Conservation (phyloP, 2,113 vertebrate genomes). For the Quiscalus mexicanus region DNA sequence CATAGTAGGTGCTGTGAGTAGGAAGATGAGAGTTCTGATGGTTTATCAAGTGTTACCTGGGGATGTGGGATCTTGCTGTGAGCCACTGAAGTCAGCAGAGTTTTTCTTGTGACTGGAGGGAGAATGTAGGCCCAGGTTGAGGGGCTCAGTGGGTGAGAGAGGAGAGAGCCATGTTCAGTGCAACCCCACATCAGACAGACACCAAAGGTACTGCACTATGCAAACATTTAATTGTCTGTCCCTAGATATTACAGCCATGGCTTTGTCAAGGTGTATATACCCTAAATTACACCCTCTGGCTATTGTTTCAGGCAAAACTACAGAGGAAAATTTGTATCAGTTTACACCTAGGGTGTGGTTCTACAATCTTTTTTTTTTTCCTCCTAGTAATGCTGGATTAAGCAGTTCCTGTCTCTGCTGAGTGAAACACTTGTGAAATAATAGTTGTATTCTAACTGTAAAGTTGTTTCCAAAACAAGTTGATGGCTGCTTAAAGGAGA, state of each 20-base stretch:
- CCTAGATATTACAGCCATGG: neutral
- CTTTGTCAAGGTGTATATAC: neutral
- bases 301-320: slow-evolving; percentile 31
- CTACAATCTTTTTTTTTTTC: neutral
- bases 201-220: neutral
- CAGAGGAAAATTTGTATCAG: slow-evolving; percentile 21
- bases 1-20: neutral
- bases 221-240: slow-evolving; percentile 24
- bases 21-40: neutral
- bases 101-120: neutral
- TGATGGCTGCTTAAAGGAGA: neutral
- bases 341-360: slow-evolving; percentile 39
- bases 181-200: neutral
- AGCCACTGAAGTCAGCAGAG: neutral
- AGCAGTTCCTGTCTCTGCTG: neutral
- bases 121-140: neutral
- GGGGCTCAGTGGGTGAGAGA: neutral
- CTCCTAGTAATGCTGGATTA: neutral
- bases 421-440: neutral
- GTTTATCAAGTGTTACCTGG: neutral
- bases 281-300: slow-evolving; percentile 33
- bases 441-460: neutral
- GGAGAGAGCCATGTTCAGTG: neutral
- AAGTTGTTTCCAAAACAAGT: neutral
- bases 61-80: neutral